These are phyloP conservation scores for Meles meles DNA, from an alignment of 2,113 vertebrate species.

Conservation along the genomic window DNA sequence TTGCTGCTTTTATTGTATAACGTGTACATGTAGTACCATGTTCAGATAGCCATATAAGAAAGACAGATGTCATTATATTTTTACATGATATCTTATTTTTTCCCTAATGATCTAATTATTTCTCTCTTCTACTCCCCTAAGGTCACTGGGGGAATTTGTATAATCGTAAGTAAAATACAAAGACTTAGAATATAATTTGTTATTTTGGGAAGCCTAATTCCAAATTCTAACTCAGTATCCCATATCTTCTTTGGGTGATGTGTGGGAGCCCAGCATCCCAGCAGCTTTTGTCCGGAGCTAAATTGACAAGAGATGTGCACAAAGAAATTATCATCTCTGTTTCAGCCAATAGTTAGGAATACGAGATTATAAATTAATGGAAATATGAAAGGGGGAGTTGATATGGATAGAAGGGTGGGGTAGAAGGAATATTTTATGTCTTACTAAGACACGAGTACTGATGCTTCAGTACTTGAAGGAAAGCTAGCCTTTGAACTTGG, in stretches of 20 bases:
- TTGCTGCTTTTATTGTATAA: neutral
- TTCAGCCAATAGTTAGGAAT: neutral
- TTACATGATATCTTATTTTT: neutral
- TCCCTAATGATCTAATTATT: neutral
- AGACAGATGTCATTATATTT: neutral
- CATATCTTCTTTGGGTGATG: neutral
- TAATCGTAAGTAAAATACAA: neutral
- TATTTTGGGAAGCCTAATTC: conserved; percentile 23
- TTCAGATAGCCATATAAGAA: neutral
- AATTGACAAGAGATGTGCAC: neutral
- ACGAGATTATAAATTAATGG: neutral
- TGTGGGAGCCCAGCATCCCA: neutral
- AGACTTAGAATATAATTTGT: neutral
- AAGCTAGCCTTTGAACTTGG: neutral
- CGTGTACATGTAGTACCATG: neutral
- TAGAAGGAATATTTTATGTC: neutral
- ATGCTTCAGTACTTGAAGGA: neutral
- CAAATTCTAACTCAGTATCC: neutral
- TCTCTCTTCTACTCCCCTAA: neutral
- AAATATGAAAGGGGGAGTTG: neutral
- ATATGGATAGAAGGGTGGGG: neutral
- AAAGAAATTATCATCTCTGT: neutral
- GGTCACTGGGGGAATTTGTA: neutral
- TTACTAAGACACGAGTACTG: neutral
- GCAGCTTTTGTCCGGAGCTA: neutral